Percentiles rank a stretch among this genome's conserved stretches.
Evolutionary conservation across 1,140 invertebrate species (phyloP).

Genomic region (Megathymus violae): DNA sequence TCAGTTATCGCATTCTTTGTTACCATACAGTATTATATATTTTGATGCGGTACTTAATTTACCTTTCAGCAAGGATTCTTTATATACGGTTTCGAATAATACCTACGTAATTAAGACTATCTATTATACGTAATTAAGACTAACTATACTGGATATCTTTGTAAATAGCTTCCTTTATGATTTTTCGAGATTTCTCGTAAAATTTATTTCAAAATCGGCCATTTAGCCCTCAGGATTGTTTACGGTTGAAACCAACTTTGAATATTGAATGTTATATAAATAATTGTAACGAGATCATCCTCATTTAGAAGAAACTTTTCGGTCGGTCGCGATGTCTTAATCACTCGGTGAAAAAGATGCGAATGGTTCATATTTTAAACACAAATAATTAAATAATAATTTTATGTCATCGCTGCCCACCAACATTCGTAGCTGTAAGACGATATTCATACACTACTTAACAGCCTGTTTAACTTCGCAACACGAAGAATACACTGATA

Average conservation of each 20-base stretch:
- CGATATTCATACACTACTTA: no score
- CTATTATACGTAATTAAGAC: no score
- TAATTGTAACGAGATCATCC: constrained; percentile 25
- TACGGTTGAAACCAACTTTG: constrained; percentile 18
- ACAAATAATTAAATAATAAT: neutral
- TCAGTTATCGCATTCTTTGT: constrained; percentile 68
- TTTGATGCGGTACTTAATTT: constrained; percentile 63
- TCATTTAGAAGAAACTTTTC: neutral
- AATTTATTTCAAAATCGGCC: constrained; percentile 21
- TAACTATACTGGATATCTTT: constrained; percentile 24
- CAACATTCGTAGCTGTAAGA: no score
- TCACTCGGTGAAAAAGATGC: neutral
- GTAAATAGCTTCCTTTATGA: constrained; percentile 7
- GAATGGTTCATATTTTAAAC: neutral
- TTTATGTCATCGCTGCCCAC: no score
- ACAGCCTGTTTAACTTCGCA: no score
- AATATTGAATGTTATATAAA: constrained; percentile 15
- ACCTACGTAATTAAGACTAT: constrained; percentile 53
- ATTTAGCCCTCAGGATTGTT: constrained; percentile 20
- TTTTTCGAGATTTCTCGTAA: constrained; percentile 7
- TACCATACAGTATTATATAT: constrained; percentile 54
- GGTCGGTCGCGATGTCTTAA: constrained; percentile 8
- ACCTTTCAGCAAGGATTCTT: constrained; percentile 60
- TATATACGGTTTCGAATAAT: constrained; percentile 53
- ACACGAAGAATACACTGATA: no score